phyloP scores from a whole-genome alignment of 2,888 invertebrate genomes.

The Trissonchulus sp. region DNA sequence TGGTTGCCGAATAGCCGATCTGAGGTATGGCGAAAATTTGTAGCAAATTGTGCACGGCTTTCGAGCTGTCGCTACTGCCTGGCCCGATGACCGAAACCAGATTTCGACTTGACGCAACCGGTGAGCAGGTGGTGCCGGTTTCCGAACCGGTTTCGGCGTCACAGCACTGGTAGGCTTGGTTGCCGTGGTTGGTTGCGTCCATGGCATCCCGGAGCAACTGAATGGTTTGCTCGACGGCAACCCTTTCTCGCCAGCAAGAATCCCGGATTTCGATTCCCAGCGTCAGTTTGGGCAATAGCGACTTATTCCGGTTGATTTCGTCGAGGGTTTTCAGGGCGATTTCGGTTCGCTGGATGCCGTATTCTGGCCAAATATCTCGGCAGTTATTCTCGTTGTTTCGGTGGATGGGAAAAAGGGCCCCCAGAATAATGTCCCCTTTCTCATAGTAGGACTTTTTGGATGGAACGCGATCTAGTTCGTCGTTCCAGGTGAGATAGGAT shows the following conservation, averaged over 20 bases:
- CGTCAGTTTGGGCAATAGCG: conserved; percentile 60
- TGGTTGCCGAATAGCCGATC: conserved; percentile 71
- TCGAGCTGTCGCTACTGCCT: conserved; percentile 66
- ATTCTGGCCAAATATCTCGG: conserved; percentile 65
- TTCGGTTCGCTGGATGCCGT: conserved; percentile 66
- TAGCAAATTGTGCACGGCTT: conserved; percentile 68
- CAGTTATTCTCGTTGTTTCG: conserved; percentile 56
- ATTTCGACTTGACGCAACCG: conserved; percentile 33
- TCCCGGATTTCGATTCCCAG: conserved; percentile 69
- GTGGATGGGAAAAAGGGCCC: conserved; percentile 35
- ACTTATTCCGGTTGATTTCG: conserved; percentile 61
- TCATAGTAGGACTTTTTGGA: conserved; percentile 12
- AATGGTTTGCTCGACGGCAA: conserved; percentile 70
- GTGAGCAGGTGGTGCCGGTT: not conserved
- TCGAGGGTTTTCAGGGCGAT: conserved; percentile 60
- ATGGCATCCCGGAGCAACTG: conserved; percentile 43
- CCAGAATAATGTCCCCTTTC: conserved; percentile 31
- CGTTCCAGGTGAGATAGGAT: not conserved
- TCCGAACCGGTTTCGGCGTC: not conserved
- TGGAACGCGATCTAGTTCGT: not conserved
- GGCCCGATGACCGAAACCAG: conserved; percentile 69
- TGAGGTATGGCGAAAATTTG: conserved; percentile 65
- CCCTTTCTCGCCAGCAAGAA: conserved; percentile 74
- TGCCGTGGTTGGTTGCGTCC: not conserved
- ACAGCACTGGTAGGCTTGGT: not conserved